Conservation (phyloP, 1,140 invertebrate genomes). For the Thaumetopoea pityocampa region DNA sequence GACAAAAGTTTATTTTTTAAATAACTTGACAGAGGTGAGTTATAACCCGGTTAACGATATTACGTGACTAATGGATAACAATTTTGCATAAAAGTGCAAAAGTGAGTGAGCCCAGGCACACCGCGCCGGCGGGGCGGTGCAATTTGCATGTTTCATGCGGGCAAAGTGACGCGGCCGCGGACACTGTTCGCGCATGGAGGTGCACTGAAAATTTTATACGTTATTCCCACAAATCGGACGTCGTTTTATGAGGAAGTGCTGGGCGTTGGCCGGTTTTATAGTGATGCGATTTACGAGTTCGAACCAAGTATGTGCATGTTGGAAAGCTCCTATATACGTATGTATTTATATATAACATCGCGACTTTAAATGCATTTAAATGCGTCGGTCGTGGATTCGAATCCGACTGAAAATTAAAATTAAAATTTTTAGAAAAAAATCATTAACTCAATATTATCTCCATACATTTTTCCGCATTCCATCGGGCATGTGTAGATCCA, state of each 20-base stretch:
- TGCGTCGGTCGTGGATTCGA: too few species aligned
- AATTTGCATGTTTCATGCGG: conserved; percentile 74
- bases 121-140: conserved; percentile 54
- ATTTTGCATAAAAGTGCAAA: conserved; percentile 69
- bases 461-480: too few species aligned
- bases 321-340: too few species aligned
- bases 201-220: conserved; percentile 69
- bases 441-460: too few species aligned
- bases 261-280: conserved; percentile 20
- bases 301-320: conserved; percentile 9
- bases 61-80: conserved; percentile 61
- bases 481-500: too few species aligned
- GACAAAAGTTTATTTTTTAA: conserved; percentile 21
- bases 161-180: conserved; percentile 49
- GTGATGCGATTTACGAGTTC: conserved; percentile 8
- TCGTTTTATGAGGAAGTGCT: conserved; percentile 34
- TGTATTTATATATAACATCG: too few species aligned
- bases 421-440: too few species aligned
- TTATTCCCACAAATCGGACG: conserved; percentile 67
- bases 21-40: conserved; percentile 22
- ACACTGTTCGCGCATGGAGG: conserved; percentile 50
- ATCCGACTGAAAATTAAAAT: too few species aligned
- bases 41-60: conserved; percentile 56
- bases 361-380: too few species aligned
- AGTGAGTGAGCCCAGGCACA: conserved; percentile 63